Evolutionary conservation across 2,797 vertebrate genomes (phyloP).

Genomic region (Trachops cirrhosus): DNA sequence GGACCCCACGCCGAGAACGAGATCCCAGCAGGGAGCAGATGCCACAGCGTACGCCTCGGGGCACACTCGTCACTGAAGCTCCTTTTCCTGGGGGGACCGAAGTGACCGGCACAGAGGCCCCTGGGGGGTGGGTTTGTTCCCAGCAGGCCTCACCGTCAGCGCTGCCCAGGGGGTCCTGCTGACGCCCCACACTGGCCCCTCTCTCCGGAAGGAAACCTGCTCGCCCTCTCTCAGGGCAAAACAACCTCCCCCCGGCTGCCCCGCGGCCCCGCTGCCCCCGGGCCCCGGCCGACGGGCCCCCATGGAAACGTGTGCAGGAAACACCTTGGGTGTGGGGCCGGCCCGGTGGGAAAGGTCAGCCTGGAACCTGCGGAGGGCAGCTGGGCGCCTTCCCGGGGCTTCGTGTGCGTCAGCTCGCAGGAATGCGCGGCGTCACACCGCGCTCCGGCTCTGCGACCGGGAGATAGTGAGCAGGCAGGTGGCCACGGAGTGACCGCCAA

Average conservation of each 20-base stretch:
- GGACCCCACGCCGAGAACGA: rapidly evolving
- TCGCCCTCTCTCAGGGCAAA: not conserved
- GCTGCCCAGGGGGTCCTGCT: not conserved
- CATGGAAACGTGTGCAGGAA: slow-evolving; percentile 84
- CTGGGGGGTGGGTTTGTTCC: slow-evolving; percentile 43
- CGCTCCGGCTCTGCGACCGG: not conserved
- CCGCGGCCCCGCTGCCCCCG: slow-evolving; percentile 62
- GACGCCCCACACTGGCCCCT: not conserved
- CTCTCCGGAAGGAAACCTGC: not conserved
- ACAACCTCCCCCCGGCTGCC: not conserved
- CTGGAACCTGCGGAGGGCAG: not conserved
- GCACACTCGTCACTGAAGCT: not conserved
- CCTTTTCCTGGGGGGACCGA: not conserved
- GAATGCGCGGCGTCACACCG: slow-evolving; percentile 18
- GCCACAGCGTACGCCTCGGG: rapidly evolving
- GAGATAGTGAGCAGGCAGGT: slow-evolving; percentile 47
- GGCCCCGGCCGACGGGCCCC: slow-evolving; percentile 73
- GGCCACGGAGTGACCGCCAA: not conserved
- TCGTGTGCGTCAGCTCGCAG: slow-evolving; percentile 33
- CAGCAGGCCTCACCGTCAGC: slow-evolving; percentile 8
- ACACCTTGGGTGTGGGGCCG: slow-evolving; percentile 76
- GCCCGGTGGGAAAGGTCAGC: slow-evolving; percentile 79
- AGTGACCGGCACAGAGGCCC: slow-evolving; percentile 63
- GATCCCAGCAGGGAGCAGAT: not conserved
- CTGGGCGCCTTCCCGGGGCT: slow-evolving; percentile 41